Base-by-base conservation (phyloP, 1,140 invertebrate species). In the Tetramorium simillimum region DNA sequence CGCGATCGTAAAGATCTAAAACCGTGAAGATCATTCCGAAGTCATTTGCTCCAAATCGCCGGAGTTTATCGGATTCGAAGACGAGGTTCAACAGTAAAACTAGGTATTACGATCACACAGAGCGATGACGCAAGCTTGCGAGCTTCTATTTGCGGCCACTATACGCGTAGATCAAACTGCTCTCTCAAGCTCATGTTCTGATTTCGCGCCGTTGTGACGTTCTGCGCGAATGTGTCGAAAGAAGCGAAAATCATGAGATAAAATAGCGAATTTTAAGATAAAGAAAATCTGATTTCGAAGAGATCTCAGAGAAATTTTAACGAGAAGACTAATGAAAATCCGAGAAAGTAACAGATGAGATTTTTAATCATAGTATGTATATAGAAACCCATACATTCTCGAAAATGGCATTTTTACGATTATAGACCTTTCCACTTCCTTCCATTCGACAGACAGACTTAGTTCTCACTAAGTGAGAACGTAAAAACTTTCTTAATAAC, bases 81-180 rank as follows among this genome's bases (percentile, higher is more conserved):
- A 75, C 53, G 40, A 60, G 58, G 24, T 69, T 46, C 69, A 84
- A 84, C 80, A 60, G 69, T 62, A 75, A 67, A 81, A 72, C 78
- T 78, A 86, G 73, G 85, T 87, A 76, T 90, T 90, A 90, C 88
- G 65, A 69, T 46, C 65, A 56, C 53, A 77, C 81, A 87, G 67
- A 69, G 85, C 75, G 80, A 88, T 90, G 88, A 90, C 88, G 89
- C 81, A 90, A 90, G 86, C 75, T 85, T 67, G 81, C 58, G 77
- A 60, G 53, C 67, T 81, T 89, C 89, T 90, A 90, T 90, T 90
- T 90, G 86, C 73, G 78, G 86, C 43, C 88, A 84, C 51, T 69
- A 90, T 69, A 90, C 62, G 60, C 75, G 53, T 56, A 82, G 75
- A 89, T 67, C 56, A 62, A 86, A 90, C 76, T 58, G 72, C 46